Conservation (phyloP, 2,888 invertebrate genomes). For the Brachylomia viminalis region DNA sequence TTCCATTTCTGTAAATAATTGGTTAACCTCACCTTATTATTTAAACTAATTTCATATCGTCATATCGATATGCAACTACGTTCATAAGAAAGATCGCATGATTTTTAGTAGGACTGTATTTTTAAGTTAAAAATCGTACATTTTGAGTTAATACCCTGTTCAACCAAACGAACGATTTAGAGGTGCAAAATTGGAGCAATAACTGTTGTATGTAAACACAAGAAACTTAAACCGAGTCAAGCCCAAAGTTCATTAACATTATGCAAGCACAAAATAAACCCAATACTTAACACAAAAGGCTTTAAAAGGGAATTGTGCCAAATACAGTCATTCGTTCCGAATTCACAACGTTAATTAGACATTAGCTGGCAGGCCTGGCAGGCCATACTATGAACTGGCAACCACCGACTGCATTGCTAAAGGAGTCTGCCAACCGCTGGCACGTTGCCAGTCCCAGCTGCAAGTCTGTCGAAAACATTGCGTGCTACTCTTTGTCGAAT, state of each 20-base stretch:
- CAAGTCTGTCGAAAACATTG: conserved; percentile 33
- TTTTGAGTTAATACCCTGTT: no score
- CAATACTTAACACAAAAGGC: conserved; percentile 14
- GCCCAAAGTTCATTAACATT: conserved; percentile 25
- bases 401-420: conserved; percentile 47
- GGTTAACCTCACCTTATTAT: no score
- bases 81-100: no score
- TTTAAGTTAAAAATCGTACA: no score
- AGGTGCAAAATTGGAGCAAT: background rate
- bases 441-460: conserved; percentile 57
- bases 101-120: no score
- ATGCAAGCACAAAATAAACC: conserved; percentile 20
- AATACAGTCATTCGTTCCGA: conserved; percentile 50
- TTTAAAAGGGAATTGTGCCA: conserved; percentile 52
- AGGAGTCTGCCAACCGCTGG: conserved; percentile 52
- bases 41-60: no score
- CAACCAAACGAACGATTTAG: no score
- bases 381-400: conserved; percentile 50
- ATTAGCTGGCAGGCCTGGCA: conserved; percentile 53
- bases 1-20: no score
- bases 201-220: background rate
- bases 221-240: background rate
- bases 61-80: no score
- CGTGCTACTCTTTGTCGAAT: conserved; percentile 34
- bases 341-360: conserved; percentile 57